phyloP scores from a whole-genome alignment of 2,797 vertebrate genomes.

The Agapornis canus region DNA sequence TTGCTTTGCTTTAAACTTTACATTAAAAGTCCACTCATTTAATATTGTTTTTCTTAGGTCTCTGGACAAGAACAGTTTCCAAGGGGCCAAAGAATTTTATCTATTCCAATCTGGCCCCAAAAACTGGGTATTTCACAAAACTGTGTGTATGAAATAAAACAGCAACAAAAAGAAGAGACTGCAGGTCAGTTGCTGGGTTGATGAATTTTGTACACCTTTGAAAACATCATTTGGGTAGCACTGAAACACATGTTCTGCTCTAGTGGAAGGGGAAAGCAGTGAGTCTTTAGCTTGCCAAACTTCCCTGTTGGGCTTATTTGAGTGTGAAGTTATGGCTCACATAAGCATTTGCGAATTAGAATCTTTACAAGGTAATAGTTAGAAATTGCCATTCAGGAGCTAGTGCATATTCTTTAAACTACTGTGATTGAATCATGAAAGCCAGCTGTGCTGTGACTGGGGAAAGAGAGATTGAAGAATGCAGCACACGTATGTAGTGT shows the following conservation, averaged over 20 bases:
- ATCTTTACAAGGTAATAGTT: neutral
- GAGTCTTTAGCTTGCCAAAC: neutral
- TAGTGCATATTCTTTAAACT: neutral
- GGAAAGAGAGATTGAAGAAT: neutral
- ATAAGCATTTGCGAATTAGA: neutral
- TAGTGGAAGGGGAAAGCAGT: neutral
- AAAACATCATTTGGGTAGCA: neutral
- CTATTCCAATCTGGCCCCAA: slow-evolving; percentile 89
- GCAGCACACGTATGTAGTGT: neutral
- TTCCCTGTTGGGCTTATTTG: neutral
- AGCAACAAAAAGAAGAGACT: slow-evolving; percentile 56
- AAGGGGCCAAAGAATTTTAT: slow-evolving; percentile 85
- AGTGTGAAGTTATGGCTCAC: neutral
- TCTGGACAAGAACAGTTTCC: slow-evolving; percentile 89
- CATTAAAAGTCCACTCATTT: neutral
- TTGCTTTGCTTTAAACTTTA: neutral
- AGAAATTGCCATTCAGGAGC: neutral
- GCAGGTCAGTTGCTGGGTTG: slow-evolving; percentile 71
- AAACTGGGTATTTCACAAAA: slow-evolving; percentile 87
- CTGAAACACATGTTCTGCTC: neutral
- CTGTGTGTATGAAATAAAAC: slow-evolving; percentile 85
- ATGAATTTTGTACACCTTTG: neutral
- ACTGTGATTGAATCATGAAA: neutral
- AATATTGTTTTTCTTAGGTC: slow-evolving; percentile 77
- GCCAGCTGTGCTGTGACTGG: neutral